Evolutionary conservation across 2,888 invertebrate species (phyloP).

Genomic region (Parnassius glacialis): DNA sequence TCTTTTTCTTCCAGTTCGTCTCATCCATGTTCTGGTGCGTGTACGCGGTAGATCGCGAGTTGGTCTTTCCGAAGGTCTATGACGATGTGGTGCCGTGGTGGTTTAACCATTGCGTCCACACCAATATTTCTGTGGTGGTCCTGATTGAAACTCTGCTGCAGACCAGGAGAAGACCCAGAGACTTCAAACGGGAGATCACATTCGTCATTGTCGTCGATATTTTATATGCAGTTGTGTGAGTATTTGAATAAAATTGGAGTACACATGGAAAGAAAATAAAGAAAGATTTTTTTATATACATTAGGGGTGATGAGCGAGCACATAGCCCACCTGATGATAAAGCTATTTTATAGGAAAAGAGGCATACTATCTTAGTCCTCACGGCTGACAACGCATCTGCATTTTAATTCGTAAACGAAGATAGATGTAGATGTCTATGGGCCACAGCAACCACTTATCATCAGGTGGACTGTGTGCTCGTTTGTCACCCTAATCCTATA

Average conservation of each 20-base stretch:
- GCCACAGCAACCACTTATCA: too few relatives aligned
- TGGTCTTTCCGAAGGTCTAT: constrained; percentile 76
- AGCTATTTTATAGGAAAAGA: too few relatives aligned
- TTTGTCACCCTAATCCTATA: too few relatives aligned
- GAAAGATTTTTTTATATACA: too few relatives aligned
- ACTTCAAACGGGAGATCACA: constrained; percentile 49
- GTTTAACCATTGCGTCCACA: constrained; percentile 82
- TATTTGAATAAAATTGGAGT: constrained; percentile 26
- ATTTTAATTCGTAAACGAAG: too few relatives aligned
- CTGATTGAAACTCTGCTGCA: constrained; percentile 70
- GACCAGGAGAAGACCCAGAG: constrained; percentile 50
- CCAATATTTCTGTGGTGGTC: constrained; percentile 72
- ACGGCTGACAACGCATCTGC: too few relatives aligned
- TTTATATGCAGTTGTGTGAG: constrained; percentile 65
- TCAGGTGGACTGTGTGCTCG: too few relatives aligned
- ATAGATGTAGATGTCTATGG: too few relatives aligned
- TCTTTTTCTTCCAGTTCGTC: constrained; percentile 65
- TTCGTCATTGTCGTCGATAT: constrained; percentile 44
- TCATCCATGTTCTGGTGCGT: constrained; percentile 78
- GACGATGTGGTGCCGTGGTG: constrained; percentile 78
- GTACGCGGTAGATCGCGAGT: constrained; percentile 77
- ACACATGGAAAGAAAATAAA: too few relatives aligned
- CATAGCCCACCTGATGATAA: too few relatives aligned
- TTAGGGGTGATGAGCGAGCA: too few relatives aligned
- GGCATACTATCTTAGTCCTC: too few relatives aligned